Percentiles rank a stretch among this genome's conserved stretches.
Evolutionary conservation across 2,113 vertebrate species (phyloP).

Genomic region (Solea senegalensis): DNA sequence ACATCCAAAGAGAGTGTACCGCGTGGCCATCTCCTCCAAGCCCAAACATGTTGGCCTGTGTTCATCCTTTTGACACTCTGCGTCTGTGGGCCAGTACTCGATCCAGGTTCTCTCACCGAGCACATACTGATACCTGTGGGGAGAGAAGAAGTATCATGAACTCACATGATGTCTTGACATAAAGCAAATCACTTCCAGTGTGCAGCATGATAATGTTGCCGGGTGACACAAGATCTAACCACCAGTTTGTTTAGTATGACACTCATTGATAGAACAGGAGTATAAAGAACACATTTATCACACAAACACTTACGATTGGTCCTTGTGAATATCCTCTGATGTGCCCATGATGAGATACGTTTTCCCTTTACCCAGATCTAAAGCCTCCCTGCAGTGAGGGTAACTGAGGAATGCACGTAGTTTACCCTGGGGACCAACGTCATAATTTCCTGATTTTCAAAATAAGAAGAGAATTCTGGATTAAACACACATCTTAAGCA

Average conservation of each 20-base stretch:
- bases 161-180: not conserved
- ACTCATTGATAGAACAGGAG: no score
- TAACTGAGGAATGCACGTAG: slow-evolving; percentile 64
- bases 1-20: slow-evolving; percentile 31
- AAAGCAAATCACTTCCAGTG: no score
- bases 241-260: no score
- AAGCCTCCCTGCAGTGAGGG: slow-evolving; percentile 62
- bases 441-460: slow-evolving; percentile 54
- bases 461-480: not conserved
- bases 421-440: slow-evolving; percentile 31
- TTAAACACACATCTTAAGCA: not conserved
- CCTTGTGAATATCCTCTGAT: slow-evolving; percentile 49
- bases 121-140: slow-evolving; percentile 69
- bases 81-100: slow-evolving; percentile 77
- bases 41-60: slow-evolving; percentile 22
- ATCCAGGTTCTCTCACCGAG: slow-evolving; percentile 76
- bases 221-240: no score
- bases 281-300: no score
- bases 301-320: slow-evolving; percentile 50
- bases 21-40: slow-evolving; percentile 23
- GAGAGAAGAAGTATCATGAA: not conserved
- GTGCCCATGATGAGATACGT: slow-evolving; percentile 78
- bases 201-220: no score
- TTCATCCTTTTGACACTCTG: slow-evolving; percentile 44
- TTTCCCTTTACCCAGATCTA: slow-evolving; percentile 44